Conservation (phyloP, 2,113 vertebrate genomes). For the Euleptes europaea region DNA sequence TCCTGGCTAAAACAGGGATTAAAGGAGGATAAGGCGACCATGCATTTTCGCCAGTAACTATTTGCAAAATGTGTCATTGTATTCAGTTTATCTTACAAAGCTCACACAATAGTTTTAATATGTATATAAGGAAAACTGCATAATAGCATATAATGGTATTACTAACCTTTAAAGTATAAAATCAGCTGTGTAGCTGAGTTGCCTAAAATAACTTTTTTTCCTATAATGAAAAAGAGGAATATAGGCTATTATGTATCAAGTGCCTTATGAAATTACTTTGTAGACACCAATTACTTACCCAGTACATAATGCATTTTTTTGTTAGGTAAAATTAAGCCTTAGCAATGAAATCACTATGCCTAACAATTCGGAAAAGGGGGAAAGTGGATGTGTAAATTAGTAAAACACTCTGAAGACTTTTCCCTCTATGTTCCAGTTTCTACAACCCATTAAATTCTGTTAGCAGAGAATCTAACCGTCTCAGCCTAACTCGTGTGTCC, state of each 20-base stretch:
- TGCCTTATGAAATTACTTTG: conserved; percentile 60
- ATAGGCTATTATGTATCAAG: conserved; percentile 52
- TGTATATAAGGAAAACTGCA: conserved; percentile 43
- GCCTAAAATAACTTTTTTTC: conserved; percentile 45
- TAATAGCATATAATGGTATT: conserved; percentile 24
- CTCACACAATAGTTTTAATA: background rate
- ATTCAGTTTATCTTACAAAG: conserved; percentile 37
- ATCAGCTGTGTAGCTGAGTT: conserved; percentile 31
- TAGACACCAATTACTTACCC: conserved; percentile 62
- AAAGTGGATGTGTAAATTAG: conserved; percentile 46
- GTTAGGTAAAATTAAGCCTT: conserved; percentile 65
- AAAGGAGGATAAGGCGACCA: too few relatives aligned
- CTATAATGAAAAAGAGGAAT: conserved; percentile 50
- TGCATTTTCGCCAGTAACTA: background rate
- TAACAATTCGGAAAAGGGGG: conserved; percentile 56
- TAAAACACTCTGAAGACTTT: conserved; percentile 41
- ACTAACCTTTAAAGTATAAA: conserved; percentile 36
- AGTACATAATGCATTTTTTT: conserved; percentile 65
- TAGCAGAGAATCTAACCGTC: conserved; percentile 12
- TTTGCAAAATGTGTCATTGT: conserved; percentile 5
- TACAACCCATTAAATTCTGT: conserved; percentile 21
- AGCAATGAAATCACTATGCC: conserved; percentile 58
- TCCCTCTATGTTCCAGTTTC: conserved; percentile 5
- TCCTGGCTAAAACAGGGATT: too few relatives aligned
- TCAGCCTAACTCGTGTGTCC: background rate